Base-by-base conservation (phyloP, 37 sponge, comb jelly and placozoan species). In the Hormiphora californensis region DNA sequence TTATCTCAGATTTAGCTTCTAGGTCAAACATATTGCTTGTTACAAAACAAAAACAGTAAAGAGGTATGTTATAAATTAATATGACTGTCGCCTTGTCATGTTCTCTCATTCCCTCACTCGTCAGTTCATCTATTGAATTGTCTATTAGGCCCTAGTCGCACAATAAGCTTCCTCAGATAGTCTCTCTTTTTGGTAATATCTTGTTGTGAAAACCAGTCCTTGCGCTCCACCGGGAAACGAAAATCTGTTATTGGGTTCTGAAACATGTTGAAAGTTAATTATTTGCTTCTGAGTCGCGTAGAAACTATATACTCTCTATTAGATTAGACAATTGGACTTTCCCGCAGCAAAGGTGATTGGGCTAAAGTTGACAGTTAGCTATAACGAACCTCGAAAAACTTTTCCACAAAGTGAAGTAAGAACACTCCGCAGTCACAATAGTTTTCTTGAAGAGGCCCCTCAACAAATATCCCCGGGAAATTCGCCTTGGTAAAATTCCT, bases 401-500 rank as follows among this genome's bases (percentile, higher is more conserved):
- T 90, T 85, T 95, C 92, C 32, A 92, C 86, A 65, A 89, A 95
- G 53, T 93, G 93, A 44, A 95, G 59, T 1, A 95, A 54, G 55
- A 88, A 95, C 2, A 95, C 55, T 0, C 96, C 96, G 89, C 96
- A 95, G 55, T 95, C 96, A 12, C 88, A 93, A 22, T 86, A 88
- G 89, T 95, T 95, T 44, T 89, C 57, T 54, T 95, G 96, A 0
- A 88, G 85, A n/a, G 90, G 94, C 12, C 90, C 86, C 93, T 93
- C 81, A 9, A 73, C 81, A 17, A 73, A 73, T 27, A 73, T 73
- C 2, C 81, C 81, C 5, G 81, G 81, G 25, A 73, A 73, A 30
- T 73, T 73, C 8, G 12, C 7, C 38, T 73, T 73, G 46, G 35
- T 73, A 46, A 73, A 73, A 40, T 28, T 73, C 46, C 81, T 22